Conservation (phyloP, 2,888 invertebrate species). For the Tipula confusa region DNA sequence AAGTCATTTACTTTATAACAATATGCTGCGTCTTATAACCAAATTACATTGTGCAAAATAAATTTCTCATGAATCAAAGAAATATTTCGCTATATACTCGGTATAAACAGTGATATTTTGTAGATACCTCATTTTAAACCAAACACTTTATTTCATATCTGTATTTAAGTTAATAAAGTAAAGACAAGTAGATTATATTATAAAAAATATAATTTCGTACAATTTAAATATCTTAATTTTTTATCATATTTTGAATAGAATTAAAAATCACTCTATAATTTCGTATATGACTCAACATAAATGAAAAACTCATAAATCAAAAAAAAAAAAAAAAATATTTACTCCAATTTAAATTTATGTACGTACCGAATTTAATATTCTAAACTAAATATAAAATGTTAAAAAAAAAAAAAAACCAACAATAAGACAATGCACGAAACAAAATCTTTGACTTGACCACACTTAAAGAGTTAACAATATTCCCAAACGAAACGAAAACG, state of each 20-base stretch:
- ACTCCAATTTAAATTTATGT: slow-evolving; percentile 14
- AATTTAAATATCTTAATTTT: slow-evolving; percentile 5
- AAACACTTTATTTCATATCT: background rate
- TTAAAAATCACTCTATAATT: background rate
- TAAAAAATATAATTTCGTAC: background rate
- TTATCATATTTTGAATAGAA: slow-evolving; percentile 12
- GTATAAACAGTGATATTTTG: background rate
- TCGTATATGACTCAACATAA: background rate
- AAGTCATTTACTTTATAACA: background rate
- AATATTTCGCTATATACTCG: no score
- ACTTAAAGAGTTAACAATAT: slow-evolving; percentile 12
- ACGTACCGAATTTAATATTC: background rate
- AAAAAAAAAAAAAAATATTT: background rate
- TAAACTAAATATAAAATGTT: background rate
- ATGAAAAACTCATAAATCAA: background rate
- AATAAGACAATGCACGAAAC: slow-evolving; percentile 4
- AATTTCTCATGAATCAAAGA: background rate
- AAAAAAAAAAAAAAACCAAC: background rate
- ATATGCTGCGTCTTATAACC: background rate
- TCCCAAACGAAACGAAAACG: background rate
- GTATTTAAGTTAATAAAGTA: background rate
- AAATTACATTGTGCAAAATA: background rate
- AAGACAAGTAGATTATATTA: slow-evolving; percentile 7
- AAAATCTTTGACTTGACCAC: slow-evolving; percentile 25
- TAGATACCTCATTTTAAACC: background rate